Conservation (phyloP, 2,888 invertebrate genomes). For the Phasia obesa region DNA sequence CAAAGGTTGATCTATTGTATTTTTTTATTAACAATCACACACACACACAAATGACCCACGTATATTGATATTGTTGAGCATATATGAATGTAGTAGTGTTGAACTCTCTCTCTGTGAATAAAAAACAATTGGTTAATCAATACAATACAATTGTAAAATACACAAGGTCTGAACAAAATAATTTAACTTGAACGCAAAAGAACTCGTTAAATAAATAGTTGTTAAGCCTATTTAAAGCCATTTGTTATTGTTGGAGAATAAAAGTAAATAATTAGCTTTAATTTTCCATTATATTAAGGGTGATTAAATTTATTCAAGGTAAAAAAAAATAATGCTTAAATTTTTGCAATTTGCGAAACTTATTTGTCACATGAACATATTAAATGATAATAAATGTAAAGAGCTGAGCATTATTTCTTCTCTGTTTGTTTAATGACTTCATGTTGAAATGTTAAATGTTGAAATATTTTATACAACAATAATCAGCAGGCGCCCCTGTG, state of each 20-base stretch:
- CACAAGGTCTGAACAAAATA: conserved; percentile 39
- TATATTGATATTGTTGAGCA: not conserved
- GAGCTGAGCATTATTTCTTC: not conserved
- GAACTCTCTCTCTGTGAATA: not conserved
- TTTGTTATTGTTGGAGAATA: conserved; percentile 29
- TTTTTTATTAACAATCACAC: not conserved
- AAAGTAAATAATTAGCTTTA: conserved; percentile 46
- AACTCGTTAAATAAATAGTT: conserved; percentile 55
- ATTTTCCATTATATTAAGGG: conserved; percentile 12
- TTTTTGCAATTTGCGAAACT: not conserved
- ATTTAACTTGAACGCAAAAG: conserved; percentile 29
- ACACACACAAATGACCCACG: conserved; percentile 7
- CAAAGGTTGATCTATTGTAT: conserved; percentile 61
- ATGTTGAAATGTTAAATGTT: too few relatives aligned
- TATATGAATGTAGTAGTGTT: not conserved
- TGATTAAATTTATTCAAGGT: conserved; percentile 1
- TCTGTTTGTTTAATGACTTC: too few relatives aligned
- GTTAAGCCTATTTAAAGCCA: conserved; percentile 52
- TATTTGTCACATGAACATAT: not conserved
- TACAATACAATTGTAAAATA: conserved; percentile 26
- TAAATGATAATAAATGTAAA: not conserved
- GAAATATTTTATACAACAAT: too few relatives aligned
- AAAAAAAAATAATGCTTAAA: not conserved
- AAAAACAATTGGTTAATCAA: conserved; percentile 47
- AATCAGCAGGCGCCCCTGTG: too few relatives aligned